phyloP scores from a whole-genome alignment of 64 coral and sea anemone genomes.

The Stylophora pistillata region DNA sequence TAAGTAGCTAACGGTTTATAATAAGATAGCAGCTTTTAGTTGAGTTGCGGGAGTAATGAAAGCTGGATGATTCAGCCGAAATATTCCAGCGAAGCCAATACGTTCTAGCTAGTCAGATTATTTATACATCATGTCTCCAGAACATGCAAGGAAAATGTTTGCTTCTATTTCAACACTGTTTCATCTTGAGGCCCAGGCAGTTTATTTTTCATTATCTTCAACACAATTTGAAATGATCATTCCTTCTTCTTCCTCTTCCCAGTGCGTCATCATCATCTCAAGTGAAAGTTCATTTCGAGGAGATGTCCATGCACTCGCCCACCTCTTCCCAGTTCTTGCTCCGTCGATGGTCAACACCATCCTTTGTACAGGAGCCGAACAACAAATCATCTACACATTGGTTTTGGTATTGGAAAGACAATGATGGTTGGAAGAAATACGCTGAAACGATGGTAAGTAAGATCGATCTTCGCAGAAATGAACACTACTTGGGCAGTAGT shows the following conservation, averaged over 20 bases:
- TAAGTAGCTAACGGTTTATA: not conserved
- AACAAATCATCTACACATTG: not conserved
- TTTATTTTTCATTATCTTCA: too few relatives aligned
- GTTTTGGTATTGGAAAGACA: conserved; percentile 22
- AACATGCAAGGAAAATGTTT: too few relatives aligned
- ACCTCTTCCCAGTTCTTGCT: not conserved
- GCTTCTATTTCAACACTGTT: too few relatives aligned
- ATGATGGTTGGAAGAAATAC: conserved; percentile 29
- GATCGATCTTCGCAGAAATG: too few relatives aligned
- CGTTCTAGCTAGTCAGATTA: too few relatives aligned
- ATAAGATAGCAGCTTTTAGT: not conserved
- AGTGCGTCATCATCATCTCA: not conserved
- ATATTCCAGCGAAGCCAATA: too few relatives aligned
- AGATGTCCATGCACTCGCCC: not conserved
- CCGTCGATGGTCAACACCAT: not conserved
- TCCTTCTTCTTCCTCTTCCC: not conserved
- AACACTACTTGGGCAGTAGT: too few relatives aligned
- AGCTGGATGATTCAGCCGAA: too few relatives aligned
- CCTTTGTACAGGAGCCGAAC: not conserved
- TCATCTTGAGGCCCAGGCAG: too few relatives aligned
- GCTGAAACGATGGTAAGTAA: not conserved
- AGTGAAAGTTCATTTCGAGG: not conserved
- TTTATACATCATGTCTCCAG: too few relatives aligned
- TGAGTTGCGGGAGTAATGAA: too few relatives aligned
- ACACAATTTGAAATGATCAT: too few relatives aligned